Evolutionary conservation across 2,113 vertebrate genomes (phyloP).

Genomic region (Lagopus muta): DNA sequence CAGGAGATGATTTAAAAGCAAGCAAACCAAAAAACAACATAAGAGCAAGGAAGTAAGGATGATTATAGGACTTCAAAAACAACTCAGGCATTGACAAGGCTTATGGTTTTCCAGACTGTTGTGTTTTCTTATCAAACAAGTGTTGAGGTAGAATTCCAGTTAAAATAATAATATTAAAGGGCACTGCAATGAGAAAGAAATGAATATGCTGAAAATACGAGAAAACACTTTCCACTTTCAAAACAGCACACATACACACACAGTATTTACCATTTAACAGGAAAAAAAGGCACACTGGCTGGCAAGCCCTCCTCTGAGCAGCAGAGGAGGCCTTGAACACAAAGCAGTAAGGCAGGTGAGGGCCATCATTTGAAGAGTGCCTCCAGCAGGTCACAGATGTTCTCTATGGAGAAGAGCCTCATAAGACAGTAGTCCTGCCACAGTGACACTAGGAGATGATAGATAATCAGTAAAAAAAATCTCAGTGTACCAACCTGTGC

Average conservation of each 20-base stretch:
- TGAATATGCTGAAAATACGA: fast-evolving
- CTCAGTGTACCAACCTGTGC: conserved; percentile 86
- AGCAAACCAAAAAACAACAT: background rate
- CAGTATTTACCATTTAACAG: background rate
- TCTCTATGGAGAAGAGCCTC: background rate
- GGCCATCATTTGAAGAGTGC: background rate
- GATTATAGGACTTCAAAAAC: background rate
- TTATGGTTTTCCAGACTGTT: background rate
- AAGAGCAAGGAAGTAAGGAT: background rate
- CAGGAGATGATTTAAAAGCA: background rate
- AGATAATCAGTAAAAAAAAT: background rate
- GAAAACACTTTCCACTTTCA: background rate
- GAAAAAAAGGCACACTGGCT: background rate
- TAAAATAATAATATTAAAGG: background rate
- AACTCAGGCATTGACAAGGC: background rate
- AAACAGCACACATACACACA: background rate
- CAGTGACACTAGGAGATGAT: fast-evolving
- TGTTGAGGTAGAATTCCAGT: background rate
- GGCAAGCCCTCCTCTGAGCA: background rate
- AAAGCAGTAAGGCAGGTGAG: background rate
- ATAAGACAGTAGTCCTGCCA: background rate
- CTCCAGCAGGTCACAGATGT: background rate
- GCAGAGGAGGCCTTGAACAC: background rate
- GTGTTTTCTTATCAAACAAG: background rate
- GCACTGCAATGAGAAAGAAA: background rate